These are phyloP conservation scores for Pelecanus crispus DNA, from an alignment of 2,113 vertebrate genomes.

Conservation along the genomic window DNA sequence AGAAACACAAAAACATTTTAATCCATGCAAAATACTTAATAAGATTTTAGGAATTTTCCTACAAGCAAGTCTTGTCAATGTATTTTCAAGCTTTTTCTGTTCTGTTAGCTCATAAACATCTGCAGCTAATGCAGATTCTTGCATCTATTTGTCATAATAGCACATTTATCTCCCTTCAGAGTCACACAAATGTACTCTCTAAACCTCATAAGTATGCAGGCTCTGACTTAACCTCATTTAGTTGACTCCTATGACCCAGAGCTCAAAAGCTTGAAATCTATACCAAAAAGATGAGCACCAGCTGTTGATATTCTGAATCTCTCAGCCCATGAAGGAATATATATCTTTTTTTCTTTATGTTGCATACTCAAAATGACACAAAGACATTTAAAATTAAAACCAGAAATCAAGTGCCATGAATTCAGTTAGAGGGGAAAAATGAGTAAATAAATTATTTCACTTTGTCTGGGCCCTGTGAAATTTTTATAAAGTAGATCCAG, in stretches of 20 bases:
- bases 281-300: background rate
- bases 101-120: background rate
- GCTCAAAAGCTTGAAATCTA: background rate
- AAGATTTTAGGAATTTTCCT: background rate
- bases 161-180: conserved; percentile 8
- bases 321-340: background rate
- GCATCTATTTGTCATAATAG: conserved; percentile 30
- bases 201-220: background rate
- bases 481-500: conserved; percentile 71
- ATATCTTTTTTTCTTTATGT: background rate
- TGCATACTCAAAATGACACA: background rate
- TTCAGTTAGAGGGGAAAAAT: background rate
- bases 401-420: background rate
- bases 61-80: background rate
- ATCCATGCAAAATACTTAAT: background rate
- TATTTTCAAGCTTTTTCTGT: background rate
- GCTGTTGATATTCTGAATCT: background rate
- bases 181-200: conserved; percentile 6
- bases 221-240: conserved; percentile 12
- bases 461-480: conserved; percentile 59
- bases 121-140: conserved; percentile 5
- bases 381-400: conserved; percentile 21
- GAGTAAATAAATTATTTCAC: conserved; percentile 50
- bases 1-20: background rate
- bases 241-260: conserved; percentile 4